These are phyloP conservation scores for Spheniscus humboldti DNA, from an alignment of 2,797 vertebrate genomes.

Conservation along the genomic window DNA sequence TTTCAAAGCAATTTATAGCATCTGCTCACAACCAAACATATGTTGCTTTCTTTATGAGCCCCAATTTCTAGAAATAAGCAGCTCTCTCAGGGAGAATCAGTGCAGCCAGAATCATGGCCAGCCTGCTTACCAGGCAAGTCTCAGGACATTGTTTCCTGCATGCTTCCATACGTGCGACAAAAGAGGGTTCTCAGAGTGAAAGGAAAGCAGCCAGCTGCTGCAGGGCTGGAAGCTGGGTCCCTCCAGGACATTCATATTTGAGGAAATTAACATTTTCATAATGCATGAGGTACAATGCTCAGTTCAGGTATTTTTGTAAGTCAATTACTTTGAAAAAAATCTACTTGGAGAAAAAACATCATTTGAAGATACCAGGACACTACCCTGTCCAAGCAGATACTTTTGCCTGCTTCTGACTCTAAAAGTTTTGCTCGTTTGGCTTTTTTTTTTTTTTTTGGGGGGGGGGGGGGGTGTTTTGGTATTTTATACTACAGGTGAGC, in stretches of 20 bases:
- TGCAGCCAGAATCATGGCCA: neutral
- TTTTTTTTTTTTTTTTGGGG: neutral
- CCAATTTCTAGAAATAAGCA: neutral
- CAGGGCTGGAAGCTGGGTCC: neutral
- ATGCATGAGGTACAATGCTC: neutral
- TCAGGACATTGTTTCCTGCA: neutral
- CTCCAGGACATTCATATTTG: neutral
- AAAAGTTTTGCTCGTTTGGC: accelerated
- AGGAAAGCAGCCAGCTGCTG: neutral
- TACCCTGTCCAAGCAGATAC: neutral
- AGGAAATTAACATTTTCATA: conserved; percentile 6
- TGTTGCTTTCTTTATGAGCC: neutral
- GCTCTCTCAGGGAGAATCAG: neutral
- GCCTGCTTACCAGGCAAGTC: neutral
- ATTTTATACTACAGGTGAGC: neutral
- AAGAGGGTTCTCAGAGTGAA: accelerated
- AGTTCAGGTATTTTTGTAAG: neutral
- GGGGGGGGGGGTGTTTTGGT: neutral
- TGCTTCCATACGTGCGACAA: accelerated
- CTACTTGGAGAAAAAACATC: neutral
- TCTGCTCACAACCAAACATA: neutral
- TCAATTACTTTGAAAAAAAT: neutral
- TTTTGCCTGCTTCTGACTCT: neutral
- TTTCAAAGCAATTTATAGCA: neutral
- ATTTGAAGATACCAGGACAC: neutral